Evolutionary conservation across 2,113 vertebrate genomes (phyloP), one percentile per base, ranked within the genome.

Genomic region (Steatornis caripensis): DNA sequence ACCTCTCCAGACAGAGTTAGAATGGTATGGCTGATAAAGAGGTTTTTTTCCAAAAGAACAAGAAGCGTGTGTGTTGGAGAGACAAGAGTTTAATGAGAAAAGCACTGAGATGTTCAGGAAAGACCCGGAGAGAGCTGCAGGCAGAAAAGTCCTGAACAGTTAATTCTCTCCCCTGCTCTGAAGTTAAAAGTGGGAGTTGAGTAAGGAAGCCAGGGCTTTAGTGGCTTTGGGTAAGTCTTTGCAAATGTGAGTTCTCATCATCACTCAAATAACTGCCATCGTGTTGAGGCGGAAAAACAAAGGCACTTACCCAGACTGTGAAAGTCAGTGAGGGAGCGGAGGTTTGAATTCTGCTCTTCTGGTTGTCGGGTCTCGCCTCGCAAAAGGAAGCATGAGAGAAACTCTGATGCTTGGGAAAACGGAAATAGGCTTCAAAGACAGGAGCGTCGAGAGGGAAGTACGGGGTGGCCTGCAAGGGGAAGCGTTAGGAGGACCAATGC

Each of bases 371-470:
- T 46, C 66, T 34, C 1, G 0, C 30, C 45, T 66, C 15, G 21
- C 29, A 16, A 32, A 69, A 32, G 39, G 14, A 29, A 65, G 24
- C 3, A 3, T 2, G 0, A 37, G 48, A 49, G 51, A 46, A 80
- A 43, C 8, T 54, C 43, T 30, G 46, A 6, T 12, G 4, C 17
- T 45, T 27, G 57, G 57, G 69, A 46, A 49, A 53, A 17, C 41
- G 39, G 12, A 5, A 15, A 7, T 5, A 32, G n/a, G 20, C 39
- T 60, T 78, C 27, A 24, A 27, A 74, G 71, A 5, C 10, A 3
- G 18, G 5, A 8, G n/a, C 0, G 4, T 12, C 1, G 8, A 21
- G 60, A 15, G 36, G 43, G 29, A 3, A 3, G 6, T 26, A 8
- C 2, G 3, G 39, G 58, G 15, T 23, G 13, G 17, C n/a, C n/a